Percentiles rank a stretch among this genome's conserved stretches.
These are phyloP conservation scores for Sebastes trivittatus DNA, from an alignment of 2,797 vertebrate genomes.

Conservation along the genomic window DNA sequence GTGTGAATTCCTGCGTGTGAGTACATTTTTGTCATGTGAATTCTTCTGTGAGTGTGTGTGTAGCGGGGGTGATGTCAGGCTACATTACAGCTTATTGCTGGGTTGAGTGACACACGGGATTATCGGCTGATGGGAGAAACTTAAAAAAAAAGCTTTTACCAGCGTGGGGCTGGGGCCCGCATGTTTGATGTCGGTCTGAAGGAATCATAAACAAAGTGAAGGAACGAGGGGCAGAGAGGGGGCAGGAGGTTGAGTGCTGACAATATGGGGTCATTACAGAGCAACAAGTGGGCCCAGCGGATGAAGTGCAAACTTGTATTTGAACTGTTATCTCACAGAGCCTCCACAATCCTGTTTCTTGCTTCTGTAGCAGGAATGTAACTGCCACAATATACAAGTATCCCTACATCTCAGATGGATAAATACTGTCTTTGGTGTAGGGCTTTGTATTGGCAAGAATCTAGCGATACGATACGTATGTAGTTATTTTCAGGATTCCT, in stretches of 20 bases:
- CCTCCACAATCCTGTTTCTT: neutral
- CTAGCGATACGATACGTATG: too few species aligned
- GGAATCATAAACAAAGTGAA: conserved; percentile 56
- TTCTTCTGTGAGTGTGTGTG: conserved; percentile 28
- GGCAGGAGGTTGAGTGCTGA: conserved; percentile 44
- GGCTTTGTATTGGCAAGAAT: too few species aligned
- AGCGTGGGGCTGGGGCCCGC: conserved; percentile 43
- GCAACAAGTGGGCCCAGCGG: conserved; percentile 34
- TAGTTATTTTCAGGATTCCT: too few species aligned
- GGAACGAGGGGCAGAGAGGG: conserved; percentile 9
- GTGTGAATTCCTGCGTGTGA: conserved; percentile 39
- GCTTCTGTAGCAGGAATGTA: neutral
- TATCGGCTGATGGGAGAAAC: conserved; percentile 65
- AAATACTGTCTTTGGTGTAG: neutral
- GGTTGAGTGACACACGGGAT: conserved; percentile 78
- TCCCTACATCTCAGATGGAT: neutral
- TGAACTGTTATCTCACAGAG: conserved; percentile 20
- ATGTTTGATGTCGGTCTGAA: conserved; percentile 78
- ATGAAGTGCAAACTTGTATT: conserved; percentile 18
- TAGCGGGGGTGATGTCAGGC: conserved; percentile 65
- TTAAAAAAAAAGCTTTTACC: conserved; percentile 74
- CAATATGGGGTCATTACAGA: conserved; percentile 52
- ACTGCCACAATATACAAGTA: neutral
- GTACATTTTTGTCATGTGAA: conserved; percentile 35
- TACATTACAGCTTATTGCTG: conserved; percentile 75